A percentile compares a stretch with the other conserved stretches of the same genome.
Conservation (phyloP, 2,888 invertebrate species). For the Torymus aiolomorphi region DNA sequence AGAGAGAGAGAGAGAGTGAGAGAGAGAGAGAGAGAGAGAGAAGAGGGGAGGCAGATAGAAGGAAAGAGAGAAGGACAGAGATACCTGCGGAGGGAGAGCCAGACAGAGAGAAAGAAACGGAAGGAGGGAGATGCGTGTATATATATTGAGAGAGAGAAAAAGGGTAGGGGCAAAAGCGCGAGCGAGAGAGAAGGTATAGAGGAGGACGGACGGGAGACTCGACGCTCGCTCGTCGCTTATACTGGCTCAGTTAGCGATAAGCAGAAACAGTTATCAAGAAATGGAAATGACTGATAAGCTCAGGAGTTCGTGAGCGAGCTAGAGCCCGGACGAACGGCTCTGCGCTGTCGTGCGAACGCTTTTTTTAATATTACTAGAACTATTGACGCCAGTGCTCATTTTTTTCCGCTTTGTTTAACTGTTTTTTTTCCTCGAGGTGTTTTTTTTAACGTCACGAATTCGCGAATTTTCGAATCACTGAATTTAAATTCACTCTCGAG, state of each 20-base stretch:
- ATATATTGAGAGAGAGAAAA: conserved; percentile 4
- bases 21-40: conserved; percentile 61
- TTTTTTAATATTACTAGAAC: conserved; percentile 22
- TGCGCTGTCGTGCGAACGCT: conserved; percentile 5
- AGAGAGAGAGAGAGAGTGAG: conserved; percentile 67
- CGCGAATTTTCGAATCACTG: too few species aligned
- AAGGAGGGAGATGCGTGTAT: background rate
- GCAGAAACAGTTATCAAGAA: conserved; percentile 76
- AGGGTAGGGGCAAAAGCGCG: conserved; percentile 12
- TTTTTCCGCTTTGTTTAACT: too few species aligned
- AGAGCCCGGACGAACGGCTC: conserved; percentile 10
- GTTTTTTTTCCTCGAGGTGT: too few species aligned
- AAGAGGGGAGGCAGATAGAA: conserved; percentile 58
- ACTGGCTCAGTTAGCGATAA: conserved; percentile 72
- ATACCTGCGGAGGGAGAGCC: conserved; percentile 59
- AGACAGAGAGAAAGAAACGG: conserved; percentile 19
- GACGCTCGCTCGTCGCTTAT: conserved; percentile 59
- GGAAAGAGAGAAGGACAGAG: conserved; percentile 53
- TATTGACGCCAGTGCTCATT: too few species aligned
- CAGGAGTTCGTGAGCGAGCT: conserved; percentile 43
- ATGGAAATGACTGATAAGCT: conserved; percentile 78
- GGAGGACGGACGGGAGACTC: conserved; percentile 50
- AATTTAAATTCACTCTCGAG: too few species aligned
- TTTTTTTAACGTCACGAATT: too few species aligned
- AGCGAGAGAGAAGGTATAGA: conserved; percentile 42